These are phyloP conservation scores for Acrobasis repandana DNA, from an alignment of 2,888 invertebrate species.

Conservation along the genomic window DNA sequence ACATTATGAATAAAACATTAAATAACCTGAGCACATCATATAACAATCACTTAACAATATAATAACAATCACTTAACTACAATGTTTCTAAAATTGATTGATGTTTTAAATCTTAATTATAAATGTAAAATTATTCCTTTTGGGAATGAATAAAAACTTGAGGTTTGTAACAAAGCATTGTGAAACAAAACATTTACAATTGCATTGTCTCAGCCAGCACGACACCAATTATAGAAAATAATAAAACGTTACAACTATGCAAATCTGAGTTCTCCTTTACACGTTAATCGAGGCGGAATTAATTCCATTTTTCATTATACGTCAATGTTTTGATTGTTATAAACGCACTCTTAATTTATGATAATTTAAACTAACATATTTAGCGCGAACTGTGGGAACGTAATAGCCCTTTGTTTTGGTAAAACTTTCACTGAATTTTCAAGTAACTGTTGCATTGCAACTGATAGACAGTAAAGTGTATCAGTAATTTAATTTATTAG, in stretches of 20 bases:
- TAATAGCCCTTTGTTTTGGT: conserved; percentile 13
- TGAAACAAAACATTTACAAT: conserved; percentile 8
- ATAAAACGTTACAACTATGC: conserved; percentile 22
- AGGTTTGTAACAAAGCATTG: conserved; percentile 17
- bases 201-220: conserved; percentile 17
- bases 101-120: not conserved
- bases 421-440: conserved; percentile 15
- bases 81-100: not conserved
- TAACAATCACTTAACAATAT: too few relatives aligned
- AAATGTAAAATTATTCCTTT: not conserved
- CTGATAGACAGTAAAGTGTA: conserved; percentile 4
- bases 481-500: conserved; percentile 10
- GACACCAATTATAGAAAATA: conserved; percentile 17
- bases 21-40: too few relatives aligned
- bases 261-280: conserved; percentile 19
- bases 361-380: conserved; percentile 25
- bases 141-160: conserved; percentile 9
- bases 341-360: conserved; percentile 58
- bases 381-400: conserved; percentile 21
- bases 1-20: too few relatives aligned
- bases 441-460: conserved; percentile 13
- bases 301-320: conserved; percentile 41
- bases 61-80: too few relatives aligned
- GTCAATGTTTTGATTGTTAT: conserved; percentile 67
- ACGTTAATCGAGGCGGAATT: conserved; percentile 59